Conservation (phyloP, 1,140 invertebrate species). For the Hydropsyche tenuis region DNA sequence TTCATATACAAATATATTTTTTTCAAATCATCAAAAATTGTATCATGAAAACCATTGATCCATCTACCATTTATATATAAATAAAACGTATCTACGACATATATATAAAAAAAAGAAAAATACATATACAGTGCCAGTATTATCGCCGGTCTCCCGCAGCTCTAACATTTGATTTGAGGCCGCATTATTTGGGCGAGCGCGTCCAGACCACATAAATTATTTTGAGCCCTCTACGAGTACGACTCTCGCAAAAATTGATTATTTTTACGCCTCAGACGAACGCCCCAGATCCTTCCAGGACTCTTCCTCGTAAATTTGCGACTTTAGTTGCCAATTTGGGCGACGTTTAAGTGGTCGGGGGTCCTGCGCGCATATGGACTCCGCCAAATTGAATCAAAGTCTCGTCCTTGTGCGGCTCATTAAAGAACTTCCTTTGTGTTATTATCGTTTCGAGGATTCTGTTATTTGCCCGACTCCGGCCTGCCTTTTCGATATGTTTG, state of each 20-base stretch:
- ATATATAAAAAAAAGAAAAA: too few relatives aligned
- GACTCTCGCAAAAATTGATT: constrained; percentile 29
- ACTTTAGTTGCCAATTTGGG: constrained; percentile 34
- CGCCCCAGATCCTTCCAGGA: neutral
- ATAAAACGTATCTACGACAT: too few relatives aligned
- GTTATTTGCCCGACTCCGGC: too few relatives aligned
- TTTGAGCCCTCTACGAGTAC: constrained; percentile 9
- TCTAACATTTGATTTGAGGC: constrained; percentile 8
- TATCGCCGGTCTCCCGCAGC: too few relatives aligned
- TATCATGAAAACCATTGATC: too few relatives aligned
- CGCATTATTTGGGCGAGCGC: constrained; percentile 22
- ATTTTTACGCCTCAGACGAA: constrained; percentile 30
- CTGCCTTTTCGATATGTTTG: too few relatives aligned
- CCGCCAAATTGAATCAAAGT: constrained; percentile 35
- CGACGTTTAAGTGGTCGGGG: constrained; percentile 20
- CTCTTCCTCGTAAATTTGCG: constrained; percentile 31
- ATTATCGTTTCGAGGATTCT: too few relatives aligned
- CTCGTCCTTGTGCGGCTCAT: constrained; percentile 5
- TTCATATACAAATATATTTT: too few relatives aligned
- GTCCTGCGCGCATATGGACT: constrained; percentile 24
- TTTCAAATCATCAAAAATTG: too few relatives aligned
- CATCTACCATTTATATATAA: too few relatives aligned
- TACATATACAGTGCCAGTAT: too few relatives aligned
- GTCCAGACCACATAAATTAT: constrained; percentile 32
- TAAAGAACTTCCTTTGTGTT: too few relatives aligned